Evolutionary conservation across 2,797 vertebrate genomes (phyloP).

Genomic region (Orientallactaga sibirica): DNA sequence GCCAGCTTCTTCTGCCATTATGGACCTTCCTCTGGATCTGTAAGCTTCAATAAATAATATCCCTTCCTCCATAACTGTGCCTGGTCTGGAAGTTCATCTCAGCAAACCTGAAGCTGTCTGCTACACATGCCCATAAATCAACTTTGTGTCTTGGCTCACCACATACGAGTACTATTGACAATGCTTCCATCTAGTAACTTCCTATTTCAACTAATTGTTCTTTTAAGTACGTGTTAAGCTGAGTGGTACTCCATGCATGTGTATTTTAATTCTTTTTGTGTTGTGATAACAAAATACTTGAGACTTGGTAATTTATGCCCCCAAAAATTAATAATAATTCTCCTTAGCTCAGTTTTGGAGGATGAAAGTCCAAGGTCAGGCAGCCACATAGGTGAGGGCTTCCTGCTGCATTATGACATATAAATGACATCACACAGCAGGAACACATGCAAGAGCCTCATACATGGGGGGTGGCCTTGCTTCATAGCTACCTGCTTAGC

Average conservation of each 20-base stretch:
- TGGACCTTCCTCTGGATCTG: no score
- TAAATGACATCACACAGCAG: background rate
- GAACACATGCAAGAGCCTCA: background rate
- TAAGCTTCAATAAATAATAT: no score
- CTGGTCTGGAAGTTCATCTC: no score
- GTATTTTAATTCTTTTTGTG: background rate
- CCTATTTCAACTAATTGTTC: constrained; percentile 62
- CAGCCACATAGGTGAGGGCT: background rate
- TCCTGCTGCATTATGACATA: background rate
- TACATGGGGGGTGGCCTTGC: background rate
- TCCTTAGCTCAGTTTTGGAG: background rate
- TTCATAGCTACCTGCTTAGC: background rate
- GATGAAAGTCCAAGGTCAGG: background rate
- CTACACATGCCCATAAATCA: background rate
- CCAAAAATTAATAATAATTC: background rate
- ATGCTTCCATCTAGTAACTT: constrained; percentile 53
- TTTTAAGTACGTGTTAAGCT: constrained; percentile 51
- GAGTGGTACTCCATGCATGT: background rate
- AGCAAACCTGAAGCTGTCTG: no score
- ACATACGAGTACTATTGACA: constrained; percentile 37
- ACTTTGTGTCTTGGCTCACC: constrained; percentile 31
- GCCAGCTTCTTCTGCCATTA: no score
- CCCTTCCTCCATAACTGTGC: no score
- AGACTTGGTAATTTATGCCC: background rate
- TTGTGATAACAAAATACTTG: background rate